Conservation (phyloP, 1,140 invertebrate genomes). For the Aphaenogaster floridana region DNA sequence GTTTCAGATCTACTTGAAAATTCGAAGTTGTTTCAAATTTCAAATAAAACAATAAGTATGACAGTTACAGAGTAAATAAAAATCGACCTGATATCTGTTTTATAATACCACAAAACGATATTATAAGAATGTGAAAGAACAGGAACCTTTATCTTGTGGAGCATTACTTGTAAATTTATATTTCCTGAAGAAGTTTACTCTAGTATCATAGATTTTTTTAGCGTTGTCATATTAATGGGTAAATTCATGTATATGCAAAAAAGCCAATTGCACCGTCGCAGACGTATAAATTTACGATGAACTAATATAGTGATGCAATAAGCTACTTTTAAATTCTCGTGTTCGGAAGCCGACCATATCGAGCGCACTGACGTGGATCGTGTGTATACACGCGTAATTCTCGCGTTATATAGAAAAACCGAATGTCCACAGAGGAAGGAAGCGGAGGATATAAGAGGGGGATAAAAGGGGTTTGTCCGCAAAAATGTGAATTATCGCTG, state of each 20-base stretch:
- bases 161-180: not conserved
- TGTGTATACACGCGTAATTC: constrained; percentile 67
- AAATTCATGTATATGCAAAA: not conserved
- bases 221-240: not conserved
- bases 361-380: constrained; percentile 65
- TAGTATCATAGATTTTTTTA: not conserved
- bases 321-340: constrained; percentile 55
- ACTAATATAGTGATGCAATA: constrained; percentile 53
- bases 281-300: constrained; percentile 19
- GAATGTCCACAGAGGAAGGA: constrained; percentile 56
- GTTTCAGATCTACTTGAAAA: not conserved
- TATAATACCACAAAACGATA: not conserved
- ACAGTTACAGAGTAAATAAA: no score
- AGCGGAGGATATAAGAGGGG: not conserved
- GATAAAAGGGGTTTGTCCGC: constrained; percentile 27
- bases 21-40: not conserved
- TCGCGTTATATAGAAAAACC: constrained; percentile 64
- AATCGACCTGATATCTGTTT: not conserved
- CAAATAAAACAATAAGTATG: not conserved
- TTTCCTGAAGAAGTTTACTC: not conserved
- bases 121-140: not conserved
- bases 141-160: not conserved
- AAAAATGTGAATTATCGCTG: constrained; percentile 68
- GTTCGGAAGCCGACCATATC: constrained; percentile 63
- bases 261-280: not conserved